These are phyloP conservation scores for Atopsyche davidsoni DNA, from an alignment of 1,140 invertebrate genomes.

Conservation along the genomic window DNA sequence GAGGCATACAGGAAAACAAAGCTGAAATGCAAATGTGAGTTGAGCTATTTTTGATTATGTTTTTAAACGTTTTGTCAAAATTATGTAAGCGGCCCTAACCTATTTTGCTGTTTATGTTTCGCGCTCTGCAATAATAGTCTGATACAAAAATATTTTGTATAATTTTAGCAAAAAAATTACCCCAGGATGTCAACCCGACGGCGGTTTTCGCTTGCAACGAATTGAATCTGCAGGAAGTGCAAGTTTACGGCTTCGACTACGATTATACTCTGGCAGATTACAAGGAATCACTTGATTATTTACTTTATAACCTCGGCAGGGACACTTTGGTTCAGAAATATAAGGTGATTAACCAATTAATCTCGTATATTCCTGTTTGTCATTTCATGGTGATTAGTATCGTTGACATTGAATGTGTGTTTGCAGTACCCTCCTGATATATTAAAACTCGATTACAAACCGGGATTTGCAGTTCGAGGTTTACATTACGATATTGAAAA, in stretches of 20 bases:
- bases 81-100: conserved; percentile 14
- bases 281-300: conserved; percentile 79
- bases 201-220: conserved; percentile 98
- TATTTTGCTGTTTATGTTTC: background rate
- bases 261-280: conserved; percentile 98
- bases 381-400: background rate
- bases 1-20: conserved; percentile 47
- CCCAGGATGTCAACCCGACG: conserved; percentile 74
- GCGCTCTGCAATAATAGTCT: background rate
- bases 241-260: conserved; percentile 98
- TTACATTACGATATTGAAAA: conserved; percentile 96
- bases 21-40: conserved; percentile 49
- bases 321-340: conserved; percentile 82
- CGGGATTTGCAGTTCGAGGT: conserved; percentile 86
- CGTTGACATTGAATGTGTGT: background rate
- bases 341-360: no score
- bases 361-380: no score
- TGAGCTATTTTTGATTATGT: conserved; percentile 19
- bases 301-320: conserved; percentile 88
- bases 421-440: conserved; percentile 89
- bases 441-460: conserved; percentile 72
- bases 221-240: conserved; percentile 81
- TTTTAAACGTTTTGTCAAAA: conserved; percentile 11
- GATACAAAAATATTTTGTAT: conserved; percentile 5
- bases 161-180: conserved; percentile 75